Evolutionary conservation across 2,888 invertebrate genomes (phyloP), one percentile per base, ranked within the genome.

Genomic region (Yponomeuta evonymella): DNA sequence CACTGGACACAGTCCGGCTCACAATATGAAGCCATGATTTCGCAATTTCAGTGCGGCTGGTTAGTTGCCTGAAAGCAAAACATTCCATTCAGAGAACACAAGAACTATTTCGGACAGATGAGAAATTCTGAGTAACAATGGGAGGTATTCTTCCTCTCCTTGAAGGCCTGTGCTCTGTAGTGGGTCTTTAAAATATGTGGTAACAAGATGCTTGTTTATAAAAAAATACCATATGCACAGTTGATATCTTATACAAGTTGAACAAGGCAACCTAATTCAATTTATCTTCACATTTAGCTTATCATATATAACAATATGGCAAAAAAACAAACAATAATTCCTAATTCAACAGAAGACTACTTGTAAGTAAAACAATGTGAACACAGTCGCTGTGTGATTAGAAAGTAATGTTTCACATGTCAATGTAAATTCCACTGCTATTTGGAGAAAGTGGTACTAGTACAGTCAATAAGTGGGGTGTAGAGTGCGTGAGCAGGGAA

Each of bases 11-110:
- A 71, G 75, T 78, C 80, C 77, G 79, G 84, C 87, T 83, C 79
- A 79, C 86, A 83, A 86, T 84, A 84, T 85, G 86, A 84, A 86
- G 87, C 88, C 88, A 79, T 81, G 78, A 76, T 77, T 75, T 83
- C 85, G 85, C 85, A 84, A 63, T 36, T 62, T 84, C 88, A 81
- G 83, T 79, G 78, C 63, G 36, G 75, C 83, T 82, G 81, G 79
- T 81, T 78, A 76, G 72, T 76, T 79, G 76, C 79, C 90, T 90
- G 88, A 51, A 84, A 87, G 82, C 85, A 86, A 78, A 71, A 58
- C 51, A 58, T 58, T 15, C 51, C 12, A 58, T 15, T 58, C 51
- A 15, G 5, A 58, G 51, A 58, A 58, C 1, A 0, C 1, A 12
- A 1, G 15, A 15, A 58, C 51, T 5, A 15, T 58, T 58, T 15